Evolutionary conservation across 2,797 vertebrate species (phyloP).

Genomic region (Jordanella pulchra): DNA sequence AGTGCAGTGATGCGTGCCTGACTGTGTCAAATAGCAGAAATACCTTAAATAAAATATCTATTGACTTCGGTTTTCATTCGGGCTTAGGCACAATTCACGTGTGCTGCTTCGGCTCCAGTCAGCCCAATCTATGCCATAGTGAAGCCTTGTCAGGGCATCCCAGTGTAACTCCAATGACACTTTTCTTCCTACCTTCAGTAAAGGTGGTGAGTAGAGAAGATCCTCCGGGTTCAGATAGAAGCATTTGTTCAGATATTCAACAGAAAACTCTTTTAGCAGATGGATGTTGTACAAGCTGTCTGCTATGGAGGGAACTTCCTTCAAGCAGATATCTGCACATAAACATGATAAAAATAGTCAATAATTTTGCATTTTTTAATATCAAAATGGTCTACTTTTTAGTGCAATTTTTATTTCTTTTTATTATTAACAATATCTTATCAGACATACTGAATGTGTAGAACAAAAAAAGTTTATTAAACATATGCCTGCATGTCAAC

Average conservation of each 20-base stretch:
- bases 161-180: not conserved
- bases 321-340: slow-evolving; percentile 90
- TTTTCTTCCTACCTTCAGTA: slow-evolving; percentile 87
- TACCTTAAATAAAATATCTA: too few species aligned
- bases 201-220: slow-evolving; percentile 89
- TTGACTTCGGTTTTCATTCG: too few species aligned
- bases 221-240: slow-evolving; percentile 93
- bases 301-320: slow-evolving; percentile 89
- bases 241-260: slow-evolving; percentile 89
- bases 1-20: too few species aligned
- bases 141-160: not conserved
- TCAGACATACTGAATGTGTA: not conserved
- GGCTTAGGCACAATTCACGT: too few species aligned
- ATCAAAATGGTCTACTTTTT: not conserved
- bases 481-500: not conserved
- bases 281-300: slow-evolving; percentile 95
- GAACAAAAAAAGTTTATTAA: not conserved
- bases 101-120: too few species aligned
- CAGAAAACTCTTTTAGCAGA: slow-evolving; percentile 89
- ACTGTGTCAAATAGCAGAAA: too few species aligned
- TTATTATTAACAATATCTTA: not conserved
- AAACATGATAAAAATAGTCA: slow-evolving; percentile 8
- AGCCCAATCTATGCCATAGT: too few species aligned
- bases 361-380: not conserved
- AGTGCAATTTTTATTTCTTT: not conserved